phyloP scores from a whole-genome alignment of 2,113 vertebrate species.

The Rhodinocichla rosea region DNA sequence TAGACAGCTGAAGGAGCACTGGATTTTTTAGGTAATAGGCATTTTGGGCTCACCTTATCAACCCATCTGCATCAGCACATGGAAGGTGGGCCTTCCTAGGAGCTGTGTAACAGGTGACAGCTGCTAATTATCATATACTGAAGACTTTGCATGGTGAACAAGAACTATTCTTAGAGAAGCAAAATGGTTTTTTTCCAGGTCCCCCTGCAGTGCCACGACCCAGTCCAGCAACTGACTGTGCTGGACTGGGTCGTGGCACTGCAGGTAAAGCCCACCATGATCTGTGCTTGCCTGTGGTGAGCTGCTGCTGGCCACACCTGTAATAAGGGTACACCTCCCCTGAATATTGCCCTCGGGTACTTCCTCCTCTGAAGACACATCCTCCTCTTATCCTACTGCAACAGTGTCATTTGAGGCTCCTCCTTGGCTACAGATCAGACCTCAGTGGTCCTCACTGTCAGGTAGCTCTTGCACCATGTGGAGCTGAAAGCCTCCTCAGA shows the following conservation, averaged over 20 bases:
- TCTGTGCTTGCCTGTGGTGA: background rate
- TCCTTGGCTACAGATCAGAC: background rate
- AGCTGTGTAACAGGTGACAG: background rate
- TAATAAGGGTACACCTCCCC: background rate
- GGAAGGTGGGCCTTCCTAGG: background rate
- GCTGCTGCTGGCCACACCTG: background rate
- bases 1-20: background rate
- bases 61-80: background rate
- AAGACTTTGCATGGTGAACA: background rate
- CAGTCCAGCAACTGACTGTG: background rate
- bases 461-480: background rate
- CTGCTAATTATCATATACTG: background rate
- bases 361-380: background rate
- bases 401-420: background rate
- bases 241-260: background rate
- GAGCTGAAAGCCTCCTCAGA: background rate
- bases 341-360: background rate
- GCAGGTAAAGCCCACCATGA: background rate
- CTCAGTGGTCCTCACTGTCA: fast-evolving
- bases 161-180: background rate
- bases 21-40: background rate
- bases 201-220: too few relatives aligned
- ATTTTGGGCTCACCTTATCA: background rate
- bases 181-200: background rate
- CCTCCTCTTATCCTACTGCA: background rate